A percentile compares a stretch with the other conserved stretches of the same genome.
These are phyloP conservation scores for Graphium colonna DNA, from an alignment of 2,888 invertebrate species.

Conservation along the genomic window DNA sequence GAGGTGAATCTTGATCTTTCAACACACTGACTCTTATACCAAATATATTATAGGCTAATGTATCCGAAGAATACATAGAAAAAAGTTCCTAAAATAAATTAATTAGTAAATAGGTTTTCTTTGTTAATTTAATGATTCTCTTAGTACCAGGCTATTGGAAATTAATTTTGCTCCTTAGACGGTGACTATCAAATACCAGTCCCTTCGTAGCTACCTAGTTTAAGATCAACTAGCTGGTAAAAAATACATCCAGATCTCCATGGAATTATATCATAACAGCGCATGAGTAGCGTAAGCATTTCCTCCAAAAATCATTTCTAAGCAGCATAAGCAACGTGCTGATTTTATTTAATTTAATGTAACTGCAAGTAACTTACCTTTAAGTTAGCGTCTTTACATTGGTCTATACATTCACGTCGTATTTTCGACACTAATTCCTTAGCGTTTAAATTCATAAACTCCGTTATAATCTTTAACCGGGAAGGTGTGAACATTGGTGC, in stretches of 20 bases:
- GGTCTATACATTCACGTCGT: slow-evolving; percentile 47
- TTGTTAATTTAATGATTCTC: too few relatives aligned
- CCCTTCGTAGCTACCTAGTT: too few relatives aligned
- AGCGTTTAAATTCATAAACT: slow-evolving; percentile 59
- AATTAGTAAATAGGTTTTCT: neutral
- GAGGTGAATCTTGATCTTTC: slow-evolving; percentile 49
- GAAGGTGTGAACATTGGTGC: slow-evolving; percentile 58
- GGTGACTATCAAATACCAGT: too few relatives aligned
- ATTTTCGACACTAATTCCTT: slow-evolving; percentile 50
- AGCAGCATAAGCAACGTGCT: too few relatives aligned
- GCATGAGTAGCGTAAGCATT: too few relatives aligned
- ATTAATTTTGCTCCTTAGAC: too few relatives aligned
- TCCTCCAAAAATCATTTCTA: too few relatives aligned
- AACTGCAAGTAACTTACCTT: slow-evolving; percentile 48
- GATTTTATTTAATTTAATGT: too few relatives aligned
- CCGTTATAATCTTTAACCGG: slow-evolving; percentile 46
- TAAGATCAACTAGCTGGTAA: too few relatives aligned
- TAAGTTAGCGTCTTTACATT: slow-evolving; percentile 44
- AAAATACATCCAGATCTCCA: too few relatives aligned
- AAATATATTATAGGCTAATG: slow-evolving; percentile 57
- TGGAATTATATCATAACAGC: too few relatives aligned
- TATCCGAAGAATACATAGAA: slow-evolving; percentile 65
- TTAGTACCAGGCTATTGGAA: too few relatives aligned
- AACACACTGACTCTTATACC: slow-evolving; percentile 55
- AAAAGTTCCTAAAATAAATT: slow-evolving; percentile 47